Base-by-base conservation (phyloP, 2,113 vertebrate genomes). In the Capricornis sumatraensis region DNA sequence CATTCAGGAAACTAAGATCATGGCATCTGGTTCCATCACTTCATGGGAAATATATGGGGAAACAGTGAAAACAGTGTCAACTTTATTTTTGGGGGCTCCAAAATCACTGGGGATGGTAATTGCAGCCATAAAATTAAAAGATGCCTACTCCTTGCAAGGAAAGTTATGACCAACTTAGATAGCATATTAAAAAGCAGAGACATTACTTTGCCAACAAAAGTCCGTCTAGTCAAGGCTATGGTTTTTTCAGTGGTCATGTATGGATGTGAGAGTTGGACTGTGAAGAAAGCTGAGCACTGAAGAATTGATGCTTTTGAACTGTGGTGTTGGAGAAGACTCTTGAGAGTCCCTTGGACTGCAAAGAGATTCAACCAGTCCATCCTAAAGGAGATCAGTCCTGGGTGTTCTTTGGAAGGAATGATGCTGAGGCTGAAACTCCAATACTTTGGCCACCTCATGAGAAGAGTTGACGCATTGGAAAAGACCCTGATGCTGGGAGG, bases 61-160 rank as follows among this genome's bases (percentile, higher is more conserved):
- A n/a, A 67, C 2, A 64, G 62, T 64, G 62, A 15, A n/a, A n/a
- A 64, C 30, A n/a, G 16, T 19, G 62, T 7, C 62, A 33, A n/a
- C 28, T 67, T 67, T n/a, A 67, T n/a, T 67, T 67, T n/a, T 0
- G 0, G 33, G 14, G 16, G 15, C 33, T 67, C 16, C 7, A 67
- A 67, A 67, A 67, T 67, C 6, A 67, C 16, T n/a, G 33, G 2
- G 1, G 62, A 9, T 67, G 62, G 33, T 67, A 16, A 67, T 5
- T 19, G 30, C 7, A 67, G 15, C 3, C 62, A 67, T 9, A 16
- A n/a, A 67, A 19, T 19, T 67, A 9, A n/a, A 67, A 67, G 62
- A n/a, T 0, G 0, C 15, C 19, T 67, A n/a, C 33, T n/a, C 62
- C 62, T 67, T n/a, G 16, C 4, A n/a, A n/a, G 33, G 33, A 67